phyloP scores from a whole-genome alignment of 2,888 invertebrate genomes.

The Megaustenia siamemsis region DNA sequence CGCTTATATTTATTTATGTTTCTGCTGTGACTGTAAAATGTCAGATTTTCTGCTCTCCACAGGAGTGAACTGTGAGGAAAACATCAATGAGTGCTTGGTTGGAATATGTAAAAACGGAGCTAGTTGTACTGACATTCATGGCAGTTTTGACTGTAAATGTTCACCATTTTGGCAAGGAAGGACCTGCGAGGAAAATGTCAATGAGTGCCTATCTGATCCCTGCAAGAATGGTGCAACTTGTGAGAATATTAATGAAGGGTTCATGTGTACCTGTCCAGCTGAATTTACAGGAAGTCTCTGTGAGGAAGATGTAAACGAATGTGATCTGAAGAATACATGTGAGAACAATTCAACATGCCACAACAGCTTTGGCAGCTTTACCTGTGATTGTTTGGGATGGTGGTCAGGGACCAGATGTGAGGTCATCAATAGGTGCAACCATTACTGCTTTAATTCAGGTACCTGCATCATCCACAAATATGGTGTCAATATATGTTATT shows the following conservation, averaged over 20 bases:
- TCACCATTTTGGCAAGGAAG: conserved; percentile 42
- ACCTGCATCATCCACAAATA: conserved; percentile 61
- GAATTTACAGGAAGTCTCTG: conserved; percentile 48
- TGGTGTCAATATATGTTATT: conserved; percentile 58
- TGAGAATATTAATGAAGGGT: conserved; percentile 43
- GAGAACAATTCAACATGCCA: conserved; percentile 26
- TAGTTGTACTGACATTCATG: conserved; percentile 42
- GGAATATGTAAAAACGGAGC: conserved; percentile 49
- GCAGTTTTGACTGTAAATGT: conserved; percentile 49
- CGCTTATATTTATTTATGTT: too few relatives aligned
- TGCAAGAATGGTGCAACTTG: conserved; percentile 45
- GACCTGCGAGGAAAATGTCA: conserved; percentile 51
- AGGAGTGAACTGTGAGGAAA: conserved; percentile 36
- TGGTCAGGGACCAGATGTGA: conserved; percentile 37
- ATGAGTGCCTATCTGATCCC: conserved; percentile 47
- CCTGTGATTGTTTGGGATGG: conserved; percentile 21
- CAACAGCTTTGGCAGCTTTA: conserved; percentile 22
- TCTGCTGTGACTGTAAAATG: too few relatives aligned
- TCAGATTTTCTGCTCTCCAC: too few relatives aligned
- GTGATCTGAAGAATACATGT: conserved; percentile 17
- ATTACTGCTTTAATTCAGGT: conserved; percentile 41
- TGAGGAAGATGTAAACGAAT: conserved; percentile 50
- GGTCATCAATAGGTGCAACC: conserved; percentile 34
- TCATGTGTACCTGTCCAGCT: conserved; percentile 42
- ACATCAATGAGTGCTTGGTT: conserved; percentile 52